Evolutionary conservation across 2,888 invertebrate genomes (phyloP), one percentile per base, ranked within the genome.

Genomic region (Chesias legatella): DNA sequence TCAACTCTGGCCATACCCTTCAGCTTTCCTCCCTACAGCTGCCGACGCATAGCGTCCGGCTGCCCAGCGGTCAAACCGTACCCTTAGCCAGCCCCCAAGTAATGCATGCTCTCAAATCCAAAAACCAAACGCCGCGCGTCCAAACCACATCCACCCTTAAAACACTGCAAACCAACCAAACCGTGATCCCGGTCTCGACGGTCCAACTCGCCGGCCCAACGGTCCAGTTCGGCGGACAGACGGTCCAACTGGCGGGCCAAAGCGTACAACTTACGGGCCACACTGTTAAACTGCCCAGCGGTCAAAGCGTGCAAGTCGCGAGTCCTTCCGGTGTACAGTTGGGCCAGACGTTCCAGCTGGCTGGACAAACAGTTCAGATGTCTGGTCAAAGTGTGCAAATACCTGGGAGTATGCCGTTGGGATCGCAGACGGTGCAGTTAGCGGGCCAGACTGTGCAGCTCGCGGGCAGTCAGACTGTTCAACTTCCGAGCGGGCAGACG

Each of bases 401-500:
- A 35, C 31, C 44, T 32, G 35, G 23, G 4, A 23, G 31, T 27
- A 23, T 17, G 13, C 13, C 39, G 1, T 28, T 44, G 24, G 44
- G 44, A 21, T 21, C 35, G 8, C 41, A 42, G 23, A 42, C 37
- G 10, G 30, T 69, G 17, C 66, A 58, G 39, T 56, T 56, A 39
- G 67, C 56, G 20, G 69, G 73, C n/a, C 66, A 67, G 17, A 58
- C 49, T 39, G 50, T 58, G 42, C 65, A 32, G 47, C 38, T 60
- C 54, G 59, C 54, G 46, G 66, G 59, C 38, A 60, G 59, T 41
- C 73, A 68, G 37, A 65, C 68, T 29, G 73, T 63, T 28, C 80
- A 59, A 46, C 75, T 90, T 27, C 65, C 78, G 0, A 86, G 89
- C 39, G 85, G 90, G 20, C 77, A 90, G 43, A 89, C 90, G 0